Evolutionary conservation across 2,888 invertebrate genomes (phyloP), one percentile per base, ranked within the genome.

Genomic region (Cosmia trapezina): DNA sequence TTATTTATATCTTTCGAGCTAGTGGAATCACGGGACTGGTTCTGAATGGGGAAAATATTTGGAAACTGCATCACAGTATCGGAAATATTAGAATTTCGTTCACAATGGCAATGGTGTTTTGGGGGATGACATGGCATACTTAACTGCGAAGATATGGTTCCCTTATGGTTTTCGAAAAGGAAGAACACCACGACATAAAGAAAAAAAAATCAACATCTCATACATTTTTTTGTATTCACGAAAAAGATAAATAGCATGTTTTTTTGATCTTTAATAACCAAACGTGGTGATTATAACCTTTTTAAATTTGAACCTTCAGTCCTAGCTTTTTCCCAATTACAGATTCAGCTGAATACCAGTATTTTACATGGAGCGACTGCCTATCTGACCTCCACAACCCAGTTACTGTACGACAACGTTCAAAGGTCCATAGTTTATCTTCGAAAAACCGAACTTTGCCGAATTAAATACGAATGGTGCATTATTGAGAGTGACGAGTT

Each of bases 11-110:
- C 56, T 60, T 22, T 14, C 5, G 14, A 8, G 9, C 8, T 54
- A 73, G 12, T 53, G 9, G 37, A 37, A 28, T 28, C 51, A 9
- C 6, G 70, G 61, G 70, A 73, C 22, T 19, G 14, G 37, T 73
- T 22, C 6, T 9, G 17, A 49, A 12, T 0, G 49, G 19, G 33
- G n/a, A 12, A 61, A 45, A 19, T 22, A 51, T 22, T 33, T n/a
- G 47, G 17, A 22, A 66, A 71, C 33, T 67, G 78, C 62, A 77
- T n/a, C n/a, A 17, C 4, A 6, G 7, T 65, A 33, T 33, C 17
- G n/a, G 45, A 56, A 57, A 37, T 57, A n/a, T 57, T 33, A n/a
- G 14, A 45, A 56, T 45, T 45, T 7, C 9, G 0, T 14, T 33
- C 19, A 37, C 43, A 49, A 56, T 22, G 37, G n/a, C 43, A 49